Conservation (phyloP, 2,888 invertebrate species). For the Euzetes globulus region DNA sequence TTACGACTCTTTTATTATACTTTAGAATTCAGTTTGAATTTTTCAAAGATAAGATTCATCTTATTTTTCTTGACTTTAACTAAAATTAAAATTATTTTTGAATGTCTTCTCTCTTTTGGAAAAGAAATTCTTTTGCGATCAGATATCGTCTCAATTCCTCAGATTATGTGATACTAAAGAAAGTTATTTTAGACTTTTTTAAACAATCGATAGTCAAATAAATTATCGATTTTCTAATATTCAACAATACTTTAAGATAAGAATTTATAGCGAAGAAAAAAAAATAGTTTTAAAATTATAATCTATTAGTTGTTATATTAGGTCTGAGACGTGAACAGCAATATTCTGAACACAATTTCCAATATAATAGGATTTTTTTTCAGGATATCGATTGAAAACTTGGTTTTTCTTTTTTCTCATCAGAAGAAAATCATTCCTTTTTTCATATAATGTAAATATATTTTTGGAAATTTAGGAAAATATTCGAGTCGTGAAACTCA, state of each 20-base stretch:
- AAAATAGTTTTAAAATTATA: not conserved
- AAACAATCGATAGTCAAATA: too few species aligned
- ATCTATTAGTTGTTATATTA: not conserved
- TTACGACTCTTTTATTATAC: not conserved
- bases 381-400: not conserved
- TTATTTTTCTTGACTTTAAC: not conserved
- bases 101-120: not conserved
- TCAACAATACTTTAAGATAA: too few species aligned
- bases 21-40: not conserved
- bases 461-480: too few species aligned
- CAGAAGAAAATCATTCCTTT: too few species aligned
- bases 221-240: too few species aligned
- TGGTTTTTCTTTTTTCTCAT: too few species aligned
- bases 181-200: too few species aligned
- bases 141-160: too few species aligned
- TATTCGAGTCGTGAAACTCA: too few species aligned
- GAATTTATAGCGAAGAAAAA: too few species aligned
- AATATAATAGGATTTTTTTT: not conserved
- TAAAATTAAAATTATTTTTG: not conserved
- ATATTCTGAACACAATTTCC: not conserved
- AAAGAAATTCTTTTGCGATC: not conserved
- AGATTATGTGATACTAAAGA: too few species aligned
- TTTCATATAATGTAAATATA: too few species aligned
- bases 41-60: not conserved
- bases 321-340: not conserved